Evolutionary conservation across 2,797 vertebrate genomes (phyloP).

Genomic region (Melanotaenia parkinsoni): DNA sequence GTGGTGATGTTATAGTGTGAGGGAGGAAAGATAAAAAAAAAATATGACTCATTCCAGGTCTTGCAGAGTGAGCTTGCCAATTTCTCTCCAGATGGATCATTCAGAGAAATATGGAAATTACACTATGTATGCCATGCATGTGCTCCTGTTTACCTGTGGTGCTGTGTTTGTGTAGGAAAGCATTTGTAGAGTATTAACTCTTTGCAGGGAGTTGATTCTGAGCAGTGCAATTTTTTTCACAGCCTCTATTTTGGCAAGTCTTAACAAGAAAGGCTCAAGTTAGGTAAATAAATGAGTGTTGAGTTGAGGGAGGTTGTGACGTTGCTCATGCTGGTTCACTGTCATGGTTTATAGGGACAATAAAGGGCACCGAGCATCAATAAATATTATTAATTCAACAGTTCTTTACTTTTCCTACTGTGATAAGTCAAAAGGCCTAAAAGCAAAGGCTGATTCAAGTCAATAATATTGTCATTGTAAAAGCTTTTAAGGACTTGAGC

Average conservation of each 20-base stretch:
- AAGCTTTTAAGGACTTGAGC: neutral
- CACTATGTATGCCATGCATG: neutral
- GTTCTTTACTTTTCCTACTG: neutral
- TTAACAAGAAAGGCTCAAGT: neutral
- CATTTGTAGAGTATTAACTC: constrained; percentile 20
- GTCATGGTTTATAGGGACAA: neutral
- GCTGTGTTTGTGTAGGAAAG: neutral
- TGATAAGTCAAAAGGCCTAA: neutral
- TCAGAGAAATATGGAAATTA: constrained; percentile 21
- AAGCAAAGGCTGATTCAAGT: neutral
- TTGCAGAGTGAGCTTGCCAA: constrained; percentile 43
- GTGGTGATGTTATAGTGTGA: constrained; percentile 25
- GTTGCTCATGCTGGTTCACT: neutral
- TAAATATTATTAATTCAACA: neutral
- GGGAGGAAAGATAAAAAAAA: constrained; percentile 22
- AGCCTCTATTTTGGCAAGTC: neutral
- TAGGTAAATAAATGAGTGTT: neutral
- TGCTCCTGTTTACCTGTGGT: neutral
- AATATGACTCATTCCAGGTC: constrained; percentile 23
- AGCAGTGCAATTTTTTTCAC: constrained; percentile 2
- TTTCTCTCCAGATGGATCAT: constrained; percentile 46
- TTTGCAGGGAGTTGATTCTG: neutral
- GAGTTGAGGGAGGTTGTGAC: neutral
- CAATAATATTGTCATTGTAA: neutral
- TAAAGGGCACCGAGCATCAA: neutral